Evolutionary conservation across 2,888 invertebrate species (phyloP).

Genomic region (Drosophila prostipennis): DNA sequence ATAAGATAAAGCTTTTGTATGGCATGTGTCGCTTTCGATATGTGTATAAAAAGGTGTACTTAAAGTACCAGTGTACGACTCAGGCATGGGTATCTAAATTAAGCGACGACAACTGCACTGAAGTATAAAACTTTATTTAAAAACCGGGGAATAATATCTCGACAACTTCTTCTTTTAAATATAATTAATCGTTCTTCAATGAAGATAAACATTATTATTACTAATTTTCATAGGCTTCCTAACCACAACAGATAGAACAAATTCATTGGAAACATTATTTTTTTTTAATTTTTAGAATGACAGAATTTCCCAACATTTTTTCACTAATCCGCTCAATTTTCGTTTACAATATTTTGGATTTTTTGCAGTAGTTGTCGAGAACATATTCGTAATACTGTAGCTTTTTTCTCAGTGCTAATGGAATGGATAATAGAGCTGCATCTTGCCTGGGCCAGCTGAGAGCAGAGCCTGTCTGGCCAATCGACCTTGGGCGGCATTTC

Average conservation of each 20-base stretch:
- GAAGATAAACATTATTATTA: too few relatives aligned
- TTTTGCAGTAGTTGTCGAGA: neutral
- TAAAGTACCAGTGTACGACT: constrained; percentile 19
- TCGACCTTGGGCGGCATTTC: constrained; percentile 92
- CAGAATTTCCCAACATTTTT: too few relatives aligned
- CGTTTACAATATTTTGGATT: too few relatives aligned
- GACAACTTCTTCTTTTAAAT: neutral
- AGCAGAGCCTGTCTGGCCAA: constrained; percentile 91
- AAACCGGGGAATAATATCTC: neutral
- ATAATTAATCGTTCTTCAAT: too few relatives aligned
- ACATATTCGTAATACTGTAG: neutral
- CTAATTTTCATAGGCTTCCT: too few relatives aligned
- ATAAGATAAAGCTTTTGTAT: constrained; percentile 18
- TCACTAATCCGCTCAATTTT: too few relatives aligned
- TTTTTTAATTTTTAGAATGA: too few relatives aligned
- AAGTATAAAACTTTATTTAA: neutral
- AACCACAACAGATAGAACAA: too few relatives aligned
- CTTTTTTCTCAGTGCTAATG: constrained; percentile 17
- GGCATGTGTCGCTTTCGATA: constrained; percentile 4
- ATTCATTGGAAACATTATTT: too few relatives aligned
- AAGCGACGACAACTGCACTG: constrained; percentile 14
- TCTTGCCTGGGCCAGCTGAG: constrained; percentile 89
- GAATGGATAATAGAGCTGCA: constrained; percentile 36
- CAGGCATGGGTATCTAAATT: constrained; percentile 20
- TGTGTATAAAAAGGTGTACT: constrained; percentile 14